phyloP scores from a whole-genome alignment of 2,888 invertebrate species.

The Pammene aurita region DNA sequence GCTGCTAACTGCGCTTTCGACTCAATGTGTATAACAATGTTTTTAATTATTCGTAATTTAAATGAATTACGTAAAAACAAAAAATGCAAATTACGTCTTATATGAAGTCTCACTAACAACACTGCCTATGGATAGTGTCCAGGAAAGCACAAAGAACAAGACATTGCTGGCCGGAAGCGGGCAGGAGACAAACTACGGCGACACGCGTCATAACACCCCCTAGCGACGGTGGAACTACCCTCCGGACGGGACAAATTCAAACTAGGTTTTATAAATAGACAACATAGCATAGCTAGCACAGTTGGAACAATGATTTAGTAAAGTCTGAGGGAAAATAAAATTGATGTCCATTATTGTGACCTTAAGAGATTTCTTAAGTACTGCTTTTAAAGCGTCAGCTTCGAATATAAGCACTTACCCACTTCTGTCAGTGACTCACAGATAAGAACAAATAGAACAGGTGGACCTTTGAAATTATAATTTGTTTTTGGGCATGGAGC shows the following conservation, averaged over 20 bases:
- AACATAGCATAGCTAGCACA: background rate
- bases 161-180: constrained; percentile 68
- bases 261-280: constrained; percentile 1
- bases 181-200: constrained; percentile 77
- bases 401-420: too few species aligned
- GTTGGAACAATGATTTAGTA: background rate
- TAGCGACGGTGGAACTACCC: background rate
- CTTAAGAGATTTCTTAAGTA: too few species aligned
- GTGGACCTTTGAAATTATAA: too few species aligned
- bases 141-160: constrained; percentile 20
- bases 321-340: background rate
- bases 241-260: constrained; percentile 7
- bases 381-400: too few species aligned
- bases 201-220: constrained; percentile 78
- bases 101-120: background rate
- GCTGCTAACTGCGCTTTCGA: too few species aligned
- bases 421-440: too few species aligned
- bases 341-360: too few species aligned
- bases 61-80: background rate
- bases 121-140: constrained; percentile 7
- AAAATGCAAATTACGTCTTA: background rate
- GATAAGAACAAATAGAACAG: too few species aligned
- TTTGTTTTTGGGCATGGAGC: too few species aligned
- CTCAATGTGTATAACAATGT: too few species aligned
- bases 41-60: too few species aligned